phyloP scores from a whole-genome alignment of 1,140 invertebrate species.

The Anastatus disparis region DNA sequence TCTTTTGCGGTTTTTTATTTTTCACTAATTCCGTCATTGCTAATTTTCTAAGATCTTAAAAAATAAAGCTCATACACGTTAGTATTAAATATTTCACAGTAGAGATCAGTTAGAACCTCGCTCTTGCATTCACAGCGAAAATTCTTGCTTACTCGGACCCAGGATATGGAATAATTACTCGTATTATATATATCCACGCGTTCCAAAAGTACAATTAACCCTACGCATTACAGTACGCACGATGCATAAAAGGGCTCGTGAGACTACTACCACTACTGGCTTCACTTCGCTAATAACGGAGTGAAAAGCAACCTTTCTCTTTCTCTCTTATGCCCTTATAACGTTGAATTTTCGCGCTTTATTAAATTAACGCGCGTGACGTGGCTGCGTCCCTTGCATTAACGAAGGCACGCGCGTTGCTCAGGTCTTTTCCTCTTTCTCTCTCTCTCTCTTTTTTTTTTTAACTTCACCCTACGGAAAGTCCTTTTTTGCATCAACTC shows the following conservation, averaged over 20 bases:
- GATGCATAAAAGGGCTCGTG: slow-evolving; percentile 10
- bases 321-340: slow-evolving; percentile 1
- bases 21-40: no score
- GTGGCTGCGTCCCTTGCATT: slow-evolving; percentile 11
- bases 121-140: no score
- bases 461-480: neutral
- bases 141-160: no score
- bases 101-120: no score
- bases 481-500: neutral
- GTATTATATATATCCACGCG: neutral
- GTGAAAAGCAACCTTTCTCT: no score
- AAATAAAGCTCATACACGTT: no score
- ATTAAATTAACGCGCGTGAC: slow-evolving; percentile 38
- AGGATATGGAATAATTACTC: slow-evolving; percentile 21
- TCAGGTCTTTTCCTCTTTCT: neutral
- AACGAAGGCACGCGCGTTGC: neutral
- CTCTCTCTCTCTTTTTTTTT: neutral
- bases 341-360: slow-evolving; percentile 30
- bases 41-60: no score
- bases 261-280: no score
- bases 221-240: neutral
- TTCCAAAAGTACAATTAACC: slow-evolving; percentile 22
- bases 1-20: no score
- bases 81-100: no score
- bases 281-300: no score